Conservation (phyloP, 2,113 vertebrate genomes). For the Eira barbara region DNA sequence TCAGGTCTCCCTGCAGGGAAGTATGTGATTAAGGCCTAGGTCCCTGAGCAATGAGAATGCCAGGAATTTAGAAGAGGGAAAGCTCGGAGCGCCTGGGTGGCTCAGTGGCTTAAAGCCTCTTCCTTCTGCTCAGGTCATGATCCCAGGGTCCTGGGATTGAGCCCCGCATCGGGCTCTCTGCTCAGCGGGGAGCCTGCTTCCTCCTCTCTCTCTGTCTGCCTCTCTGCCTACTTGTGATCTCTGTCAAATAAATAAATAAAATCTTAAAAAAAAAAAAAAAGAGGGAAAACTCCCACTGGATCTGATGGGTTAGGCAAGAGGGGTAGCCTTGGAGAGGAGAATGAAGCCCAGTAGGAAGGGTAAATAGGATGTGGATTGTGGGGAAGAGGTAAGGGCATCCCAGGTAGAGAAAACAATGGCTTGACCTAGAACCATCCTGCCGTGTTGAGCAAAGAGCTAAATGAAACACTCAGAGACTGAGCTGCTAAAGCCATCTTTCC, state of each 20-base stretch:
- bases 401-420: background rate
- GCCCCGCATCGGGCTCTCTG: too few relatives aligned
- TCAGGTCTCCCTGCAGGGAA: background rate
- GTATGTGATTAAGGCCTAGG: background rate
- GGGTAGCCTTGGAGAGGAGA: background rate
- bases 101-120: too few relatives aligned
- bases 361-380: background rate
- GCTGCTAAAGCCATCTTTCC: background rate
- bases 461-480: too few relatives aligned
- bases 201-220: too few relatives aligned
- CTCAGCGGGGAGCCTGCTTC: too few relatives aligned
- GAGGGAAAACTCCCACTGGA: background rate
- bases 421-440: background rate
- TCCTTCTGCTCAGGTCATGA: too few relatives aligned
- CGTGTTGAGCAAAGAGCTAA: background rate
- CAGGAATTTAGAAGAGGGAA: background rate
- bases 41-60: background rate
- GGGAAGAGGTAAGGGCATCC: too few relatives aligned
- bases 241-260: too few relatives aligned
- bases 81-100: background rate
- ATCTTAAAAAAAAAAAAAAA: background rate
- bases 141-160: too few relatives aligned
- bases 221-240: too few relatives aligned
- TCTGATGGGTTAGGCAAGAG: too few relatives aligned
- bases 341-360: background rate